phyloP scores from a whole-genome alignment of 2,888 invertebrate species.

The Lepas anatifera region DNA sequence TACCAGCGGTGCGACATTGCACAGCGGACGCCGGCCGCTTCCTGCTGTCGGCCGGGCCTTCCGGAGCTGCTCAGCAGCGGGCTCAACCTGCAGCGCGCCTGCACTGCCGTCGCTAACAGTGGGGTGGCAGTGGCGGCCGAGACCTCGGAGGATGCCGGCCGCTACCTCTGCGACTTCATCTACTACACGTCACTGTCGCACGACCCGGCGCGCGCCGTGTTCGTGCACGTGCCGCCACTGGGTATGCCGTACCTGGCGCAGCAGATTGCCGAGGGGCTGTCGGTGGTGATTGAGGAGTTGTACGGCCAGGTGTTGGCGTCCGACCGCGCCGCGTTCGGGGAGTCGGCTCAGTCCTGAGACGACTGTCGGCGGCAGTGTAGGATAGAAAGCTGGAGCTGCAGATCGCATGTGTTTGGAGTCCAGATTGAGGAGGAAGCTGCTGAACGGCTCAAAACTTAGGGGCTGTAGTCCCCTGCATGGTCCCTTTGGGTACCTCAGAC shows the following conservation, averaged over 20 bases:
- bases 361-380: too few species aligned
- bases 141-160: conserved; percentile 29
- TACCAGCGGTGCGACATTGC: conserved; percentile 27
- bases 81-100: neutral
- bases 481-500: too few species aligned
- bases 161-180: conserved; percentile 70
- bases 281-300: conserved; percentile 19
- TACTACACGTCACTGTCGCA: conserved; percentile 62
- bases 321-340: neutral
- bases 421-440: too few species aligned
- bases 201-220: conserved; percentile 46
- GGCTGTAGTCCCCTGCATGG: too few species aligned
- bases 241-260: conserved; percentile 45
- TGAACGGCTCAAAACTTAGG: too few species aligned
- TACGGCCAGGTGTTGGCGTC: conserved; percentile 17
- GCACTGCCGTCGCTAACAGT: neutral
- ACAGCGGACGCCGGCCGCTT: conserved; percentile 18
- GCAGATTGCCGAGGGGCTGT: conserved; percentile 45
- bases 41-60: neutral
- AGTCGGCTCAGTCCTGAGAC: too few species aligned
- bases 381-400: too few species aligned
- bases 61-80: neutral
- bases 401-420: too few species aligned
- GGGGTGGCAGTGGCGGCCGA: neutral
- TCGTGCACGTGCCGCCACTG: conserved; percentile 65